A percentile compares a stretch with the other conserved stretches of the same genome.
Evolutionary conservation across 2,888 invertebrate genomes (phyloP).

Genomic region (Hecatera dysodea): DNA sequence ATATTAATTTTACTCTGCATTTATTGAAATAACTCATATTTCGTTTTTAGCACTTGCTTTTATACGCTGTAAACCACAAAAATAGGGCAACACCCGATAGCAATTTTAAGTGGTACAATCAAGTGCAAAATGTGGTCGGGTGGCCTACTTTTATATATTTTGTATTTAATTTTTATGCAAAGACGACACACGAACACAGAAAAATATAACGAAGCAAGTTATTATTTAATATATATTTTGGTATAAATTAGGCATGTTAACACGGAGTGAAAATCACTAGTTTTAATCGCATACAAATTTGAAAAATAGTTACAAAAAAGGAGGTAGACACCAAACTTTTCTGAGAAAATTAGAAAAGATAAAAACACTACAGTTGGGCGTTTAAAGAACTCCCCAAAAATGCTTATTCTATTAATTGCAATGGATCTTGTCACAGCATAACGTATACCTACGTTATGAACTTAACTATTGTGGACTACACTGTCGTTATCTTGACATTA

Average conservation of each 20-base stretch:
- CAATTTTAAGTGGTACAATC: constrained; percentile 40
- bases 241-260: not conserved
- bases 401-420: constrained; percentile 6
- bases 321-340: not conserved
- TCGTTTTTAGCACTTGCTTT: constrained; percentile 34
- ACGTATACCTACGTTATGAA: constrained; percentile 13
- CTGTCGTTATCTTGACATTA: constrained; percentile 1
- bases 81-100: constrained; percentile 25
- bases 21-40: constrained; percentile 38
- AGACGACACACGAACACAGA: too few relatives aligned
- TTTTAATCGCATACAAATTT: too few relatives aligned
- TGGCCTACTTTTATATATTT: constrained; percentile 28
- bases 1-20: constrained; percentile 6
- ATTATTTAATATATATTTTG: not conserved
- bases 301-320: not conserved
- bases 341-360: not conserved
- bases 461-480: constrained; percentile 13
- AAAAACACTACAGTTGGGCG: not conserved
- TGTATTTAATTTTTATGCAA: not conserved
- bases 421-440: not conserved
- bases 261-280: too few relatives aligned
- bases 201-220: not conserved
- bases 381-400: too few relatives aligned
- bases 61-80: constrained; percentile 42
- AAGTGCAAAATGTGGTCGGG: constrained; percentile 62